Conservation (phyloP, 2,888 invertebrate species). For the Melolontha melolontha region DNA sequence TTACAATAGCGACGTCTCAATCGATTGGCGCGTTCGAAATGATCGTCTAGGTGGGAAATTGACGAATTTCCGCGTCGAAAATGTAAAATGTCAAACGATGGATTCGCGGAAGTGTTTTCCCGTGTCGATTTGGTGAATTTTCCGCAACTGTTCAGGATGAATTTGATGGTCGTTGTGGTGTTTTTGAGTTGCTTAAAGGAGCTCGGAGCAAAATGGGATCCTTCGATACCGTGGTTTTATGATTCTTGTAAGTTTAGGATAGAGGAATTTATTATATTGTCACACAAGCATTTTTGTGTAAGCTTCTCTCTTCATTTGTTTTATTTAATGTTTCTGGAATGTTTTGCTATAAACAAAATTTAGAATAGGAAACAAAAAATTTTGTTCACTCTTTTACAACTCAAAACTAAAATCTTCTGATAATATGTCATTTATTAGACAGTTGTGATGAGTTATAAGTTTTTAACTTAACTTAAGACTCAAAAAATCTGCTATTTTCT, state of each 20-base stretch:
- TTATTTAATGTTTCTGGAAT: too few species aligned
- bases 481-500: slow-evolving; percentile 25
- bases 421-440: too few species aligned
- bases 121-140: neutral
- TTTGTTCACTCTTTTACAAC: too few species aligned
- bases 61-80: neutral
- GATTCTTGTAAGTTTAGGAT: slow-evolving; percentile 68
- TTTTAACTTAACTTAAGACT: neutral
- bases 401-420: too few species aligned
- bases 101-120: neutral
- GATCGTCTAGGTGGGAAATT: neutral
- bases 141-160: slow-evolving; percentile 19
- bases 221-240: slow-evolving; percentile 69
- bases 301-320: too few species aligned
- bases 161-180: slow-evolving; percentile 43
- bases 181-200: slow-evolving; percentile 45
- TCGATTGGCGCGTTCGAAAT: neutral
- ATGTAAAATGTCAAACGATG: neutral
- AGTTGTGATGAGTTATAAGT: too few species aligned
- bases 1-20: neutral
- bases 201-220: slow-evolving; percentile 63
- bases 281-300: too few species aligned
- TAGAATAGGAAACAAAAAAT: too few species aligned
- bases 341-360: too few species aligned
- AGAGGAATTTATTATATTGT: too few species aligned